These are phyloP conservation scores for Nanorana parkeri DNA, from an alignment of 2,113 vertebrate genomes.

Conservation along the genomic window DNA sequence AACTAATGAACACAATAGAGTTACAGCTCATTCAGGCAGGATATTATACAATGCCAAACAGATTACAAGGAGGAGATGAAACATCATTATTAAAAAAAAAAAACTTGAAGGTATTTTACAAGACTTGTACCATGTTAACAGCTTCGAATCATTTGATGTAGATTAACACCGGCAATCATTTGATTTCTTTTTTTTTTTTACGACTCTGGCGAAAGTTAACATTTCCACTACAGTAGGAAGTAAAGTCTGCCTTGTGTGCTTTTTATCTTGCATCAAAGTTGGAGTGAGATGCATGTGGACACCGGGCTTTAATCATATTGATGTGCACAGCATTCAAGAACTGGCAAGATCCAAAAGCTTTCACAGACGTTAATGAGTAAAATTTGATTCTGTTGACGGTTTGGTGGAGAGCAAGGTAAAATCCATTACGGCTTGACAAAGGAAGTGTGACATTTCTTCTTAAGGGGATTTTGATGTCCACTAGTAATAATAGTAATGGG, in stretches of 20 bases:
- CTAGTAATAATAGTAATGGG: slow-evolving; percentile 25
- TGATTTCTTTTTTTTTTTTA: slow-evolving; percentile 40
- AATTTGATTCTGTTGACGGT: slow-evolving; percentile 25
- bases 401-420: slow-evolving; percentile 25
- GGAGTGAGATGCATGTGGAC: slow-evolving; percentile 48
- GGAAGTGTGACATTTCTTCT: slow-evolving; percentile 22
- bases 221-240: slow-evolving; percentile 25
- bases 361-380: slow-evolving; percentile 36
- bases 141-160: slow-evolving; percentile 27
- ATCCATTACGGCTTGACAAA: slow-evolving; percentile 19
- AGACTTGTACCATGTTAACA: not conserved
- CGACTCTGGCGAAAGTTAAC: slow-evolving; percentile 10
- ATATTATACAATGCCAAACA: slow-evolving; percentile 12
- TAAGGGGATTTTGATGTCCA: slow-evolving; percentile 2
- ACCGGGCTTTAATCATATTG: slow-evolving; percentile 45
- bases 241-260: slow-evolving; percentile 4
- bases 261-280: slow-evolving; percentile 50
- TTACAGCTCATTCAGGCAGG: not conserved
- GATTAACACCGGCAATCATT: slow-evolving; percentile 28
- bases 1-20: slow-evolving; percentile 41
- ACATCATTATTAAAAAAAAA: not conserved
- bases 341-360: slow-evolving; percentile 36
- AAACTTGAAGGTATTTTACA: not conserved
- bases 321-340: slow-evolving; percentile 24
- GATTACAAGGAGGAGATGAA: not conserved